Evolutionary conservation across 2,888 invertebrate genomes (phyloP), one percentile per base, ranked within the genome.

Genomic region (Mythimna vitellina): DNA sequence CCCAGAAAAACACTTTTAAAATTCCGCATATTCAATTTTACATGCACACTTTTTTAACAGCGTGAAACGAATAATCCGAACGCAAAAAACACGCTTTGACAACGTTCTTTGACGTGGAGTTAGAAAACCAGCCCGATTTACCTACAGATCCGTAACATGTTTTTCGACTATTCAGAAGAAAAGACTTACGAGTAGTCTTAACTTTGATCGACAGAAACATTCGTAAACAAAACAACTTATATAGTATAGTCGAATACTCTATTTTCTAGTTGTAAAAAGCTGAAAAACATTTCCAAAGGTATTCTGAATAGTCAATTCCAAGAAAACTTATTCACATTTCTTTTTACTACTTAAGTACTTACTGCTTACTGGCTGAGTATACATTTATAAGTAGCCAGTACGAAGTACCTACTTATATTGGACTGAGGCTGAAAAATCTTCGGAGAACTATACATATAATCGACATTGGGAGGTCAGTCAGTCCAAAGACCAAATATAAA

Each of bases 391-490:
- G 68, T 51, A 46, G 58, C 58, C 49, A 58, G 25, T 58, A 73
- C 60, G 32, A 70, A 78, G 64, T 62, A 42, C 51, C 32, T 73
- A 42, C 54, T 35, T 73, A 67, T 72, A 80, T 66, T 57, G 68
- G 61, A 54, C 51, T 76, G 20, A 57, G 69, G 66, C 69, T 80
- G 70, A 74, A 78, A 80, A 69, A 72, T 60, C 53, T 56, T 72
- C 35, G 7, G 22, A 57, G 57, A 64, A 75, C 56, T 65, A 70
- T 70, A 32, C 8, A 77, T 61, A 77, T 61, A 38, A 65, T 20
- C 66, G 73, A 70, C 64, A 54, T 61, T 74, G 76, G 79, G 79
- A 81, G 85, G 86, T 84, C 81, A 76, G 32, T 57, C 57, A 74
- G 38, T 54, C 57, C 54, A 46, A 70, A 65, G 58, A 62, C 73